Conservation (phyloP, 1,140 invertebrate species). For the Drosophila insularis region DNA sequence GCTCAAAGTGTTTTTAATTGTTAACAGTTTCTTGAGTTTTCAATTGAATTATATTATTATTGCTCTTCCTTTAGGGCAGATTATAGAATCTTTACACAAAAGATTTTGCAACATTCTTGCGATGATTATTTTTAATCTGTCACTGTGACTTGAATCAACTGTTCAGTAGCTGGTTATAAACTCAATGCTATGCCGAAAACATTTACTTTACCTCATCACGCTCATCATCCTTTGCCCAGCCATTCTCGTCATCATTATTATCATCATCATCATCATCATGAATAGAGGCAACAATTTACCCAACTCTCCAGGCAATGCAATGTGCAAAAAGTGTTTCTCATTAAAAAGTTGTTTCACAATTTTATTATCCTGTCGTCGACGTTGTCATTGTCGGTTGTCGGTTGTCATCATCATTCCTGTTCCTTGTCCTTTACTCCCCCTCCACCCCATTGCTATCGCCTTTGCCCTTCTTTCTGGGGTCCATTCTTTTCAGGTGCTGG, state of each 20-base stretch:
- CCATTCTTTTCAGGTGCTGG: conserved; percentile 48
- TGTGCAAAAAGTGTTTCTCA: conserved; percentile 77
- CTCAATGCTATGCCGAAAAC: conserved; percentile 2
- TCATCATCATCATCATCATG: conserved; percentile 4
- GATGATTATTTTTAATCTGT: conserved; percentile 2
- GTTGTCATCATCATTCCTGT: not conserved
- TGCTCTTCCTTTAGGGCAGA: not conserved
- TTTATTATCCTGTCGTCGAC: conserved; percentile 66
- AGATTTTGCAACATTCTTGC: not conserved
- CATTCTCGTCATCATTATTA: not conserved
- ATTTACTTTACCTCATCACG: conserved; percentile 3
- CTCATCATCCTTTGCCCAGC: not conserved
- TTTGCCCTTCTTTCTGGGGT: not conserved
- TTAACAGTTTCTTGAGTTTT: too few species aligned
- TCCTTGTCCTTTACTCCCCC: conserved; percentile 14
- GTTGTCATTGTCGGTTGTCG: conserved; percentile 17
- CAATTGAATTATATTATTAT: not conserved
- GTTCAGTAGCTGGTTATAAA: not conserved
- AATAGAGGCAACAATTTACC: conserved; percentile 30
- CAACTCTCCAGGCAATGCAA: conserved; percentile 44
- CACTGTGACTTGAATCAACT: not conserved
- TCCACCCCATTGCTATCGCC: not conserved
- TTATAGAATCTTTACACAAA: not conserved
- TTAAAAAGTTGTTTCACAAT: conserved; percentile 78
- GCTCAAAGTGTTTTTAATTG: too few species aligned